Evolutionary conservation across 1,140 invertebrate species (phyloP), one percentile per base, ranked within the genome.

Genomic region (Caenorhabditis briggsae): DNA sequence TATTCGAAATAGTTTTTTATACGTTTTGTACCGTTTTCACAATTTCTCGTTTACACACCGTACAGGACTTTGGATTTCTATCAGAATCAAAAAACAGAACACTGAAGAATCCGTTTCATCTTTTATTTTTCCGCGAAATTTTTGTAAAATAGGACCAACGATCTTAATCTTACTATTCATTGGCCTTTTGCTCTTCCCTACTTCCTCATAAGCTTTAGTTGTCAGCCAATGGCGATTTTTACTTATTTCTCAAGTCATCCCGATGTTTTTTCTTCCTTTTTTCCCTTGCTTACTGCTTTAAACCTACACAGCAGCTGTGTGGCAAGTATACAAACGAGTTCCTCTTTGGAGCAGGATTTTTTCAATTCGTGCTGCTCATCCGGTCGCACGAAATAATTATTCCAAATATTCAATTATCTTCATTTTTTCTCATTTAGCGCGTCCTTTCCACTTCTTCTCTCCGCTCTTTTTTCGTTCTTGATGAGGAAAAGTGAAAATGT

Each of bases 271-370:
- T 70, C 2, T 48, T 25, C 23, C 9, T 46, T 25, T 70, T 70
- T 16, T 23, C 41, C 18, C 16, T 18, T 43, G 43, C 64, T 18
- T 18, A 70, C 3, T 25, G 12, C 11, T 1, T 33, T 33, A 3
- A 33, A 33, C 33, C 33, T 33, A 33, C 33, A 33, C 23, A 41
- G 16, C 64, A 70, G 64, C 64, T 70, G 64, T 70, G 64, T 70
- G 64, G 14, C 41, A n/a, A 70, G 41, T 70, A 70, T 70, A 70
- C 64, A 70, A 70, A 70, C 64, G 14, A 70, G 64, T 70, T 46
- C 41, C 41, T 33, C 33, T 33, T 33, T 33, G 41, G 41, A 41
- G 64, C 41, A 14, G 9, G 14, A 46, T 46, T 70, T 70, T 46
- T 70, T 46, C 64, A 5, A 48, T 25, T 46, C n/a, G 9, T 59